These are phyloP conservation scores for Strigamia transsilvanica DNA, from an alignment of 2,888 invertebrate genomes.

Conservation along the genomic window DNA sequence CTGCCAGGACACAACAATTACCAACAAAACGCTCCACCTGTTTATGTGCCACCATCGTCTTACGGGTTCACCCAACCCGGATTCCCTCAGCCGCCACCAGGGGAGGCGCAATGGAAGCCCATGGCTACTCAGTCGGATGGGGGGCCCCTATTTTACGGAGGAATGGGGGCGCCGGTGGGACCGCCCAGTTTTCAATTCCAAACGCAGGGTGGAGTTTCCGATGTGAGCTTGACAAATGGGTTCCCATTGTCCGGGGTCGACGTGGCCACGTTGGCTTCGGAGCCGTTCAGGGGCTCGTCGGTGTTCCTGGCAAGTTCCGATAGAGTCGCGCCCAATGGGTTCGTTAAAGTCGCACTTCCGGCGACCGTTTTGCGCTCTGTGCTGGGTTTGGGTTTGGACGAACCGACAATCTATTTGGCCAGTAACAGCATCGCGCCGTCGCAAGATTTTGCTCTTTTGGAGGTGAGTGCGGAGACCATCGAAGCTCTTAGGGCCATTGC, in stretches of 20 bases:
- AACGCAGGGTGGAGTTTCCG: background rate
- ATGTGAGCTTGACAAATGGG: background rate
- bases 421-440: conserved; percentile 50
- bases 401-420: conserved; percentile 48
- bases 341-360: conserved; percentile 42
- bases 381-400: conserved; percentile 32
- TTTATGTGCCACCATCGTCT: conserved; percentile 9
- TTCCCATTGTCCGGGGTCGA: conserved; percentile 48
- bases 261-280: background rate
- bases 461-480: background rate
- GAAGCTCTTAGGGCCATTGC: conserved; percentile 29
- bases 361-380: conserved; percentile 36
- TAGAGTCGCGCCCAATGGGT: conserved; percentile 14
- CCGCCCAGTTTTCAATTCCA: background rate
- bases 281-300: background rate
- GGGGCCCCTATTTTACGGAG: conserved; percentile 37
- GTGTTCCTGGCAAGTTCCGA: conserved; percentile 32
- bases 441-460: conserved; percentile 20
- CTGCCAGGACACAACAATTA: conserved; percentile 36
- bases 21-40: background rate
- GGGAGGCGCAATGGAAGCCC: conserved; percentile 51
- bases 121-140: background rate
- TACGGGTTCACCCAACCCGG: conserved; percentile 49
- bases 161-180: conserved; percentile 3
- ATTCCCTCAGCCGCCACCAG: background rate